Conservation (phyloP, 2,113 vertebrate genomes). For the Orientallactaga bullata region DNA sequence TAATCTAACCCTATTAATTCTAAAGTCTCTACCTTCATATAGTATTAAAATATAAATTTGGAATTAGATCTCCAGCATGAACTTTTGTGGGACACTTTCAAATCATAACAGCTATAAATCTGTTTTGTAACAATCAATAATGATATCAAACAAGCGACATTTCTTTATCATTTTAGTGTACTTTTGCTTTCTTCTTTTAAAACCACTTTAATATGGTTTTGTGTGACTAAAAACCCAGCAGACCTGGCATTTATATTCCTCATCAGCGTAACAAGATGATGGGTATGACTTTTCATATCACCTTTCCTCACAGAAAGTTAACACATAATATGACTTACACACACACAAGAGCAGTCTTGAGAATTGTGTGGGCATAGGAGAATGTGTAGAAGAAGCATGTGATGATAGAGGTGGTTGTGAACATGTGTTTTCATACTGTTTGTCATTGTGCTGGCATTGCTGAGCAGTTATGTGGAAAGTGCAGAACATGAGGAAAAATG, state of each 20-base stretch:
- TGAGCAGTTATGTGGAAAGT: not conserved
- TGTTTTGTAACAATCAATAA: not conserved
- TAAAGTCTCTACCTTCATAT: too few species aligned
- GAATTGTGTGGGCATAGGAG: not conserved
- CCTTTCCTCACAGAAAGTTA: too few species aligned
- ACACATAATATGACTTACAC: too few species aligned
- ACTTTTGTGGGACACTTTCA: not conserved
- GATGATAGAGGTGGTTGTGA: not conserved
- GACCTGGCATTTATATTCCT: too few species aligned
- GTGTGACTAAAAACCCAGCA: too few species aligned
- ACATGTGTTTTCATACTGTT: not conserved
- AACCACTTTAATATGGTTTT: not conserved
- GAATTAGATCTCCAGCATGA: not conserved
- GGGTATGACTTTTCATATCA: too few species aligned
- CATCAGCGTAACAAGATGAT: too few species aligned
- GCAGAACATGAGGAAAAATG: not conserved
- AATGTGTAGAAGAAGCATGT: not conserved
- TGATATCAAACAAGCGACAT: not conserved
- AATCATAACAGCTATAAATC: not conserved
- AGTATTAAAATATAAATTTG: not conserved
- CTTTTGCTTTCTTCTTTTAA: slow-evolving; percentile 51
- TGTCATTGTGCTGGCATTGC: not conserved
- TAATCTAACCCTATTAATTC: not conserved
- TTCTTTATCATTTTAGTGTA: not conserved
- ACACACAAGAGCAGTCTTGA: too few species aligned